These are phyloP conservation scores for Martes flavigula DNA, from an alignment of 2,797 vertebrate genomes.

Conservation along the genomic window DNA sequence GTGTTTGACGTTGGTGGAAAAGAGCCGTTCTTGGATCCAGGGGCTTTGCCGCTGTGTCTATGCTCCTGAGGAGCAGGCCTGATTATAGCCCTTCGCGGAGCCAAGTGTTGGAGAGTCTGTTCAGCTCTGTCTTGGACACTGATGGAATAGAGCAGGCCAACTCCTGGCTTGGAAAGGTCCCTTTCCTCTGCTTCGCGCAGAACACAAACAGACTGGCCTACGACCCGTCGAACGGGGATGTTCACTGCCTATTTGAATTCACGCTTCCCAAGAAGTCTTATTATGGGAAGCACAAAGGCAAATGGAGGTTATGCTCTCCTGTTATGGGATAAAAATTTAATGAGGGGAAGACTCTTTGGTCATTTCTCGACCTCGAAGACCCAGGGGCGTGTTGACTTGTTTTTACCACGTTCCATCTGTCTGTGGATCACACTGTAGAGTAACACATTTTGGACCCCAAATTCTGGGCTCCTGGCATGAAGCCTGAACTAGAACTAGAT, in stretches of 20 bases:
- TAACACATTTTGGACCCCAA: background rate
- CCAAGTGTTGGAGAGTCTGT: constrained; percentile 50
- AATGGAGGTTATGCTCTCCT: background rate
- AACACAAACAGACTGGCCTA: accelerated
- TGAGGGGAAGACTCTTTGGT: background rate
- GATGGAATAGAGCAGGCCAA: background rate
- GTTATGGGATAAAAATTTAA: background rate
- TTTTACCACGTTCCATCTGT: background rate
- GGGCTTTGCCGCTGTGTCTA: constrained; percentile 50
- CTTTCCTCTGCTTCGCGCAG: background rate
- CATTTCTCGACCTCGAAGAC: background rate
- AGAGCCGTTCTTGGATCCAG: constrained; percentile 56
- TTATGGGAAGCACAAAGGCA: background rate
- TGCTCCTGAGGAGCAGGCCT: constrained; percentile 21
- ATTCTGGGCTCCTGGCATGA: background rate
- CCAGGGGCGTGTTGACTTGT: background rate
- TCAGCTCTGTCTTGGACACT: constrained; percentile 54
- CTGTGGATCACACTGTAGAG: background rate
- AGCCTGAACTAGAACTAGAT: background rate
- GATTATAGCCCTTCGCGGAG: background rate
- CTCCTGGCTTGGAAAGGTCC: background rate
- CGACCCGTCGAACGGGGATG: background rate
- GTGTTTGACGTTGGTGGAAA: constrained; percentile 81
- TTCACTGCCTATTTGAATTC: background rate
- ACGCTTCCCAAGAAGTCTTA: background rate